Conservation (phyloP, 2,113 vertebrate genomes). For the Mustela nigripes region DNA sequence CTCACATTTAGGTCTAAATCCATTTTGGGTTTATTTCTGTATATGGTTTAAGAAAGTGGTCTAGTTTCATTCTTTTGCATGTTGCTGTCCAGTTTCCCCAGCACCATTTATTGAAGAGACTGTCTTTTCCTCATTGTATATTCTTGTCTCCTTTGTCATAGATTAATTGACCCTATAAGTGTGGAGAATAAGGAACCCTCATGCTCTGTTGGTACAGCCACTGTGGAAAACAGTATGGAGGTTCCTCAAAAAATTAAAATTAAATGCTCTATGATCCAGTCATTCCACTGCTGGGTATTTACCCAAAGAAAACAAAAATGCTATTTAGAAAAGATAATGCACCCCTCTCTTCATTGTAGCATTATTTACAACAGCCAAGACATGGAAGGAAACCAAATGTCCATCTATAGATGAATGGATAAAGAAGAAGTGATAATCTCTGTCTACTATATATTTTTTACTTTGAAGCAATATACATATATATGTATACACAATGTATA, state of each 20-base stretch:
- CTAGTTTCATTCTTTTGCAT: background rate
- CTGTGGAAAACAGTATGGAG: background rate
- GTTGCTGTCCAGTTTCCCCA: background rate
- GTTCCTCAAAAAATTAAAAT: background rate
- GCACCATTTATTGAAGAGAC: background rate
- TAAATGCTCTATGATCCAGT: background rate
- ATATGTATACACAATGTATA: background rate
- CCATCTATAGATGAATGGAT: background rate
- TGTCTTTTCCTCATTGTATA: background rate
- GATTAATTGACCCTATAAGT: background rate
- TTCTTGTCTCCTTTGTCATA: background rate
- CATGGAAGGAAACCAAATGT: background rate
- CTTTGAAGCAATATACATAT: background rate
- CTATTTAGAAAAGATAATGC: background rate
- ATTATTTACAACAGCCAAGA: background rate
- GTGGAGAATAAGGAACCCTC: background rate
- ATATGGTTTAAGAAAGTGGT: background rate
- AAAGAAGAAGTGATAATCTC: background rate
- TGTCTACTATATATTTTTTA: background rate
- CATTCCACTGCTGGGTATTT: background rate
- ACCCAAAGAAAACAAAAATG: background rate
- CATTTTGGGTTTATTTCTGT: background rate
- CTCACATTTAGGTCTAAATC: background rate
- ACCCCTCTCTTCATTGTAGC: background rate
- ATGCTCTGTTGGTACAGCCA: background rate